Conservation (phyloP, 2,888 invertebrate genomes). For the Notocelia uddmanniana region DNA sequence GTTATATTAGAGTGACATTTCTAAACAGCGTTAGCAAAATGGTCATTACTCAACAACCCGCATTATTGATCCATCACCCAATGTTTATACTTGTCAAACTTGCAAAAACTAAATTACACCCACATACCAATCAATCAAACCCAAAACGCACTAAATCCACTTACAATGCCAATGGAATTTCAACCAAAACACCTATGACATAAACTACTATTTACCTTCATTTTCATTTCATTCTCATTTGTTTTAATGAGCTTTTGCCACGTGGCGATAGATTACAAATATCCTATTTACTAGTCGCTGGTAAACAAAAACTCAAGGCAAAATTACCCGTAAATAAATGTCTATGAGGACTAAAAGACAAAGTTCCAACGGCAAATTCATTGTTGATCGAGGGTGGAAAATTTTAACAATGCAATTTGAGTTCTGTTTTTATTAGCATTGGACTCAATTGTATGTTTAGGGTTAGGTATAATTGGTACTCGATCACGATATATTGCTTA, state of each 20-base stretch:
- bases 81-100: slow-evolving; percentile 27
- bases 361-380: background rate
- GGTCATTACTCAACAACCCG: slow-evolving; percentile 29
- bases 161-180: background rate
- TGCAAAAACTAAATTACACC: slow-evolving; percentile 36
- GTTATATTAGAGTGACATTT: too few relatives aligned
- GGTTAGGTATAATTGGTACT: slow-evolving; percentile 7
- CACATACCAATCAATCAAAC: background rate
- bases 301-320: background rate
- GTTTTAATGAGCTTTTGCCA: slow-evolving; percentile 20
- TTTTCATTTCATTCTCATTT: background rate
- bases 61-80: slow-evolving; percentile 28
- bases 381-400: background rate
- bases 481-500: slow-evolving; percentile 16
- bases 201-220: background rate
- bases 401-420: slow-evolving; percentile 2
- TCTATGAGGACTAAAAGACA: background rate
- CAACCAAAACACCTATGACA: background rate
- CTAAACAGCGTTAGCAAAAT: too few relatives aligned
- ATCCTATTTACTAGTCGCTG: background rate
- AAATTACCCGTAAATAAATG: background rate
- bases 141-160: background rate
- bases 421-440: background rate
- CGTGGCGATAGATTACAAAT: slow-evolving; percentile 31
- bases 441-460: background rate